Base-by-base conservation (phyloP, 2,797 vertebrate species). In the Prionace glauca region DNA sequence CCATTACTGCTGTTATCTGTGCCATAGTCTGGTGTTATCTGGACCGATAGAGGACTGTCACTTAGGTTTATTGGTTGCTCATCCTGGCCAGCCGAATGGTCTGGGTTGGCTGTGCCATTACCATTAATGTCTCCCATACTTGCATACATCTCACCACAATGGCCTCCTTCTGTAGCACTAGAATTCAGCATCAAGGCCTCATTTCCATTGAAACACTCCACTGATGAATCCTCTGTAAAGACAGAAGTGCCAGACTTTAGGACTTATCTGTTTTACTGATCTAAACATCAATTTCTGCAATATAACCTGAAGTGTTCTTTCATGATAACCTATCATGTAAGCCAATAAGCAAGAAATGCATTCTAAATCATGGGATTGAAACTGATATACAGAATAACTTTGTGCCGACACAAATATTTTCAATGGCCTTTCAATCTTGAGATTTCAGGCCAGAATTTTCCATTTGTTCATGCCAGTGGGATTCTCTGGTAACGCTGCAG, bases 61-160 rank as follows among this genome's bases (percentile, higher is more conserved):
- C 98, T 98, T 97, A 98, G 97, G 97, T 98, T 98, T 97, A 98
- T 97, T 94, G 98, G 98, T 96, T 98, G 98, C 81, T 98, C 97
- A n/a, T 98, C 97, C 96, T 97, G 97, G 93, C 29, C 29, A 77
- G 93, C 93, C 77, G 71, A 50, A 71, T 95, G 93, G 95, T 98
- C 98, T 96, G 97, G 96, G 96, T 96, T 97, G 95, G 97, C 96
- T 97, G 98, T 98, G 96, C 97, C 97, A 96, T 98, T 98, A 96
- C 97, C 97, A 96, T 97, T 98, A 97, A 97, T 96, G 97, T 98
- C 98, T 79, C 97, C 97, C 96, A 97, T 95, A 69, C 45, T 95
- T 77, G 69, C 45, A 60, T 95, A 95, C 93, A 95, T 97, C 96
- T 98, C 98, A 97, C 97, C 97, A 97, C 97, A 96, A 96, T 98